Evolutionary conservation across 2,113 vertebrate genomes (phyloP).

Genomic region (Lamprotornis superbus): DNA sequence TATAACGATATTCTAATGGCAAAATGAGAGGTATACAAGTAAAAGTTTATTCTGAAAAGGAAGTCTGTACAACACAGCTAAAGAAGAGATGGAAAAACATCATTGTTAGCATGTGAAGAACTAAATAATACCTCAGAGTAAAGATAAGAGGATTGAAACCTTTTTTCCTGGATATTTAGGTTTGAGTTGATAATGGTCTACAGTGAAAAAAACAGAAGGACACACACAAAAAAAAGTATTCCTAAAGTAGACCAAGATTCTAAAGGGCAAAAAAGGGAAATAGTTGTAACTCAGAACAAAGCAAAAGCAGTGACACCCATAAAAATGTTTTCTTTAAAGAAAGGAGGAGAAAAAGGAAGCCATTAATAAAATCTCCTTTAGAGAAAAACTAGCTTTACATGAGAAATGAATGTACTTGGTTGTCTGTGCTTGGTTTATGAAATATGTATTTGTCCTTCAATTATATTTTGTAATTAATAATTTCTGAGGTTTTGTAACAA

Average conservation of each 20-base stretch:
- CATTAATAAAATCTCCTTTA: background rate
- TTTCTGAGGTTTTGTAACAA: background rate
- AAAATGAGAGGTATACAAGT: background rate
- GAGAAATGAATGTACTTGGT: background rate
- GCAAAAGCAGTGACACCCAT: background rate
- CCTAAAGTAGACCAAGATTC: background rate
- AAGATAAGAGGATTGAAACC: background rate
- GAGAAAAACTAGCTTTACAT: background rate
- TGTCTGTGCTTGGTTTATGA: background rate
- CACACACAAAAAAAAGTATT: background rate
- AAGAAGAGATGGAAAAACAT: background rate
- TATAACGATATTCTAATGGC: background rate
- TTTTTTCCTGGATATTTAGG: background rate
- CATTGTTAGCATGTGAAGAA: background rate
- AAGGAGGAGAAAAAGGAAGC: background rate
- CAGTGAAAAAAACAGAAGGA: background rate
- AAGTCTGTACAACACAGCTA: background rate
- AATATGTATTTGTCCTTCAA: constrained; percentile 6
- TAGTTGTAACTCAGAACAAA: background rate
- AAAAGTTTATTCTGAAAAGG: background rate
- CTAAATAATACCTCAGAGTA: background rate
- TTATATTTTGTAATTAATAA: constrained; percentile 45
- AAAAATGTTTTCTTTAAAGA: background rate
- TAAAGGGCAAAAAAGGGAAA: background rate
- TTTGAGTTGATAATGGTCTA: background rate